Percentiles rank a stretch among this genome's conserved stretches.
Evolutionary conservation across 2,888 invertebrate species (phyloP).

Genomic region (Carpatolechia fugitivella): DNA sequence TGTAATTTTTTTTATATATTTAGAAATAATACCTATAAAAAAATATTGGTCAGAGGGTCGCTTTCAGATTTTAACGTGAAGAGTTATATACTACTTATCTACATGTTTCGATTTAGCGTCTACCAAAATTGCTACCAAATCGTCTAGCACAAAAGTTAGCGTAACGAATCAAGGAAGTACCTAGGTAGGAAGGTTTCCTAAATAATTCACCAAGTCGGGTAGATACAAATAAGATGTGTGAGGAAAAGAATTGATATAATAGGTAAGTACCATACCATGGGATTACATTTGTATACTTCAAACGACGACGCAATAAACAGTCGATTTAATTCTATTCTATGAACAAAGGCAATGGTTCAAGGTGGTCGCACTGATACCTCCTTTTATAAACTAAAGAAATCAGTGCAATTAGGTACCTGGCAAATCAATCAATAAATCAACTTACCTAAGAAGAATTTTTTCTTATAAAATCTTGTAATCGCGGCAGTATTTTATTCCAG

Average conservation of each 20-base stretch:
- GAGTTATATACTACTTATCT: too few relatives aligned
- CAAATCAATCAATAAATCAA: neutral
- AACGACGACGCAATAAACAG: too few relatives aligned
- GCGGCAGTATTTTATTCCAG: neutral
- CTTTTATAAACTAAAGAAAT: neutral
- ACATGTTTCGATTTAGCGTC: neutral
- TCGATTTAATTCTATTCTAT: too few relatives aligned
- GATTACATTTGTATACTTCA: too few relatives aligned
- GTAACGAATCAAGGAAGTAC: neutral
- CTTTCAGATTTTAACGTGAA: too few relatives aligned
- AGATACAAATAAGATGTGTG: neutral
- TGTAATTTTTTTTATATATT: too few relatives aligned
- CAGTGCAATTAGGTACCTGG: neutral
- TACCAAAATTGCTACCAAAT: neutral
- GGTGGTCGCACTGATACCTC: neutral
- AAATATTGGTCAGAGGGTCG: too few relatives aligned
- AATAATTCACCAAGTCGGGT: neutral
- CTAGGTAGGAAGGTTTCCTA: neutral
- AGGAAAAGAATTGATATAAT: neutral
- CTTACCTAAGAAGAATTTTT: neutral
- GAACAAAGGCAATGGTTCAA: slow-evolving; percentile 1
- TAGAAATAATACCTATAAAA: too few relatives aligned
- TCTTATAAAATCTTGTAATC: neutral
- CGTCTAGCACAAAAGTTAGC: neutral
- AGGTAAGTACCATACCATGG: too few relatives aligned